Base-by-base conservation (phyloP, 2,888 invertebrate genomes). In the Meiosimyza decipiens region DNA sequence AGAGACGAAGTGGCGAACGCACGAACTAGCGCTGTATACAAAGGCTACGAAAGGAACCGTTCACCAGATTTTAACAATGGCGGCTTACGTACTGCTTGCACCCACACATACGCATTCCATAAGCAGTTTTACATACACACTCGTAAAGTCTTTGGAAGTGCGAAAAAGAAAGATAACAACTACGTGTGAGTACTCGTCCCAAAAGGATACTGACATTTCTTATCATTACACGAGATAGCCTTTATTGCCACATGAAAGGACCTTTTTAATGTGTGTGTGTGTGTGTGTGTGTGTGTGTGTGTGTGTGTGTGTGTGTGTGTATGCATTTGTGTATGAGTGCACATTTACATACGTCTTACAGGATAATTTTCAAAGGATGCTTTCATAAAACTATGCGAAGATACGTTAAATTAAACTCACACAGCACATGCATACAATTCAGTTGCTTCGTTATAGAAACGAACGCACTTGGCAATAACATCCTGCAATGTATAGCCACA, bases 51-150 rank as follows among this genome's bases (percentile, higher is more conserved):
- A 72, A 71, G 81, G 82, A 82, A 82, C 80, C 82, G 80, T 81
- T 82, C 81, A 82, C 81, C 82, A 83, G 81, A 83, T 82, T 83
- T 80, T 79, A 83, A 85, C 85, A 83, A 83, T 85, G 84, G 83
- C 84, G 85, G 80, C 82, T 82, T 51, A 33, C 52, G 47, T 18
- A 50, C n/a, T 12, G 11, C 50, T 33, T 18, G 16, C 52, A 33
- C 33, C 18, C 59, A 47, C 73, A 63, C 62, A 62, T 55, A 62
- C 63, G 47, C 66, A 70, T 22, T 11, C 49, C 52, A 57, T 22
- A 60, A 16, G 71, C n/a, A 63, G 74, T 75, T 71, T 76, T 72
- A 71, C 13, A 59, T 52, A 47, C 57, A 66, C 52, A 49, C 12
- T 54, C n/a, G 50, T 15, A 54, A 11, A 47, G 40, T 66, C 18